These are phyloP conservation scores for Callocephalon fimbriatum DNA, from an alignment of 2,113 vertebrate genomes.

Conservation along the genomic window DNA sequence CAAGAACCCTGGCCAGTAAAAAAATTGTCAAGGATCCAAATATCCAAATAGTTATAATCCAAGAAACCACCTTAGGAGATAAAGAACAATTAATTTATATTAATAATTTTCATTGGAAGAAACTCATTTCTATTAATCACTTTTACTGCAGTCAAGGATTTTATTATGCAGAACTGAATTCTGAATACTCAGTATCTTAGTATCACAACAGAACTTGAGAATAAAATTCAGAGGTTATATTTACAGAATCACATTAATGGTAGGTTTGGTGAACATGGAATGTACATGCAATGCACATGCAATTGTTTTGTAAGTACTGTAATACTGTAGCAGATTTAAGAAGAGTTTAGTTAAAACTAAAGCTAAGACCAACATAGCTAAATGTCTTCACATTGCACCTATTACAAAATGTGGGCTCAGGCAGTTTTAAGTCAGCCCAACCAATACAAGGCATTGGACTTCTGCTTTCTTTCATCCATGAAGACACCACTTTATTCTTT, in stretches of 20 bases:
- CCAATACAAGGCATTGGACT: background rate
- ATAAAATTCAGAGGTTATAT: background rate
- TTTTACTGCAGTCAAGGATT: background rate
- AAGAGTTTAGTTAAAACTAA: background rate
- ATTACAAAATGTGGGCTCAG: background rate
- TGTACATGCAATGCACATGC: background rate
- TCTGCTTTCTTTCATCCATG: background rate
- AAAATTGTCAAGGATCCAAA: conserved; percentile 98
- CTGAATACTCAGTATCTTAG: background rate
- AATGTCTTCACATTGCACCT: background rate
- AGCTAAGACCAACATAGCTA: background rate
- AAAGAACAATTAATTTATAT: background rate
- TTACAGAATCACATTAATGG: background rate
- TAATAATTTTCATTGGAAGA: background rate
- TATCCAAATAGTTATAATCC: conserved; percentile 99
- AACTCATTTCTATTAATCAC: background rate
- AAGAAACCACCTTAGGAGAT: conserved; percentile 92
- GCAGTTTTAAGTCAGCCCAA: background rate
- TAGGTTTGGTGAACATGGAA: background rate
- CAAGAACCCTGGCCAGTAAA: conserved; percentile 95
- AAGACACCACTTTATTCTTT: background rate
- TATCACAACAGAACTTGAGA: background rate
- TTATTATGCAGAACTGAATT: background rate
- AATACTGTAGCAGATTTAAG: background rate
- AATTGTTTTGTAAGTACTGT: background rate